Conservation (phyloP, 2,113 vertebrate genomes). For the Jacana jacana region DNA sequence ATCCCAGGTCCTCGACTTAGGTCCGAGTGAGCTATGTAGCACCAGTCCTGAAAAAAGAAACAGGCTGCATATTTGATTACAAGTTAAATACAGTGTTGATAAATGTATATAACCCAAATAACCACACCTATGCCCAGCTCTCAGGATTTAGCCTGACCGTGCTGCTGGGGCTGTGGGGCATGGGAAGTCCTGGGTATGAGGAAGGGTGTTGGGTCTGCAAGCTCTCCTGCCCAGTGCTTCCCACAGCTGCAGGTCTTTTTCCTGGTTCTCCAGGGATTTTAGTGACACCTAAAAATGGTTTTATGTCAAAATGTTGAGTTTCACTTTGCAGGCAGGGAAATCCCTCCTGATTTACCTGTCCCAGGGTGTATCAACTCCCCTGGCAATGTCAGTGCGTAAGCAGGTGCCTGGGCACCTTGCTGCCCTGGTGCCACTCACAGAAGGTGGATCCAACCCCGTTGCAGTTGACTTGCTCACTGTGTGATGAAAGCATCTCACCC, state of each 20-base stretch:
- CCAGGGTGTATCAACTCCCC: not conserved
- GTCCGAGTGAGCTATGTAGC: not conserved
- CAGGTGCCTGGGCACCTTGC: not conserved
- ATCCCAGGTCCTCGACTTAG: fast-evolving
- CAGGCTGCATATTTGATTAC: no score
- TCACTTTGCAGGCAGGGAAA: not conserved
- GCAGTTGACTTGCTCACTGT: fast-evolving
- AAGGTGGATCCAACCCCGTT: not conserved
- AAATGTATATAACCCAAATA: not conserved
- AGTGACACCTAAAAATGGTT: not conserved
- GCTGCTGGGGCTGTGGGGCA: not conserved
- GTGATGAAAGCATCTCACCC: fast-evolving
- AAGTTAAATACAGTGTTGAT: not conserved
- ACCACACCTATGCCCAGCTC: not conserved
- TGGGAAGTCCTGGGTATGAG: fast-evolving
- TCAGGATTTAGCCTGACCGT: fast-evolving
- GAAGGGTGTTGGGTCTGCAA: not conserved
- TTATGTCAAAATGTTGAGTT: not conserved
- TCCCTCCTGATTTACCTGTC: not conserved
- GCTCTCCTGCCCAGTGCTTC: not conserved
- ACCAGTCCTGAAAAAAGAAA: not conserved
- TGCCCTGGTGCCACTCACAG: not conserved
- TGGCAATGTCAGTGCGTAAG: fast-evolving
- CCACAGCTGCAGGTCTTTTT: not conserved
- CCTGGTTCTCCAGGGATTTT: not conserved